Conservation (phyloP, 2,797 vertebrate genomes). For the Myotis findleyi region DNA sequence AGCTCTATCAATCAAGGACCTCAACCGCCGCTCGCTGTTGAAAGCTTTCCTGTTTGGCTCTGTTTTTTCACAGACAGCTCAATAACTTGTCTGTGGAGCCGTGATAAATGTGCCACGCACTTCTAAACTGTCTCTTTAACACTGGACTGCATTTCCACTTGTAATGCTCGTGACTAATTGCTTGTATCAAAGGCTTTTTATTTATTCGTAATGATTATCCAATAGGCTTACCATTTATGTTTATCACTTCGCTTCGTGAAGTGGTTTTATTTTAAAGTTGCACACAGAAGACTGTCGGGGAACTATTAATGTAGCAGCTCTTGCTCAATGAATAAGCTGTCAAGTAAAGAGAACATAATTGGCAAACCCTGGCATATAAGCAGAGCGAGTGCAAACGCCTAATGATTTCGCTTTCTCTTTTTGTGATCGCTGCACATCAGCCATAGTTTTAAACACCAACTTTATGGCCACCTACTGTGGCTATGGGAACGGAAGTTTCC, state of each 20-base stretch:
- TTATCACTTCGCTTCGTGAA: conserved; percentile 70
- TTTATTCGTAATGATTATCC: conserved; percentile 80
- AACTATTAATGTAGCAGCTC: conserved; percentile 58
- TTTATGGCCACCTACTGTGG: conserved; percentile 68
- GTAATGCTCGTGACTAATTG: conserved; percentile 83
- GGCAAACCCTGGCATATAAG: conserved; percentile 47
- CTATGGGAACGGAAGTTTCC: conserved; percentile 50
- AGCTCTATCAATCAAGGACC: conserved; percentile 90
- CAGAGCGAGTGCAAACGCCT: conserved; percentile 53
- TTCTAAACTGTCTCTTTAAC: conserved; percentile 88
- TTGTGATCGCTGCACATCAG: conserved; percentile 43
- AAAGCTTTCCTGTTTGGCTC: conserved; percentile 91
- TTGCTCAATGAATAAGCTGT: conserved; percentile 52
- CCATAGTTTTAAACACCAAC: conserved; percentile 60
- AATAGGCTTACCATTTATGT: conserved; percentile 63
- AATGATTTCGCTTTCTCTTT: conserved; percentile 62
- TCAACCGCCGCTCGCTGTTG: conserved; percentile 86
- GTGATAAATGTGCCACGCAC: conserved; percentile 87
- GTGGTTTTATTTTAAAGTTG: conserved; percentile 62
- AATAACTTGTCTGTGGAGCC: conserved; percentile 90
- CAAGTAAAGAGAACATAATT: conserved; percentile 67
- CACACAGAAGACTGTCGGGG: conserved; percentile 22
- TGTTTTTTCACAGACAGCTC: conserved; percentile 90
- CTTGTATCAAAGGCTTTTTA: conserved; percentile 83
- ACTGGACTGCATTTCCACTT: conserved; percentile 84